These are phyloP conservation scores for Corythornis madagascariensis DNA, from an alignment of 2,113 vertebrate genomes.

Conservation along the genomic window DNA sequence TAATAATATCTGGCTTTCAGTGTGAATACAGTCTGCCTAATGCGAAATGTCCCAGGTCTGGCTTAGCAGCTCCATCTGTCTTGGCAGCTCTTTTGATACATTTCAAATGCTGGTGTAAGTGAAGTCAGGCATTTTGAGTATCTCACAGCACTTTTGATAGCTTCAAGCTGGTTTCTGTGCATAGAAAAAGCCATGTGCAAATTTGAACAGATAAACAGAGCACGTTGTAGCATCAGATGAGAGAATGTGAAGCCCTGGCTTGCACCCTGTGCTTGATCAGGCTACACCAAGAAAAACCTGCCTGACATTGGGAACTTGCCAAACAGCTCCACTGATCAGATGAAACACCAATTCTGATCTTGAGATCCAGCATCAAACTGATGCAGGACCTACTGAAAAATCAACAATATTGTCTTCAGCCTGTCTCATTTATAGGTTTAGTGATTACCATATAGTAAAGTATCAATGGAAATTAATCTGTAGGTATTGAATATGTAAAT, in stretches of 20 bases:
- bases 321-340: not conserved
- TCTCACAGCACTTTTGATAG: not conserved
- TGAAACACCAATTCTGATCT: no score
- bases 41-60: not conserved
- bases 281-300: not conserved
- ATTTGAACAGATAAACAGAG: not conserved
- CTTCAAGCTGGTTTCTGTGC: not conserved
- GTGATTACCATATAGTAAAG: not conserved
- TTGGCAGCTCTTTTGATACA: not conserved
- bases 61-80: not conserved
- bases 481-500: not conserved
- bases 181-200: not conserved
- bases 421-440: not conserved
- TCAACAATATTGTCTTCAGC: not conserved
- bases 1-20: not conserved
- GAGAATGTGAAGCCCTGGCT: not conserved
- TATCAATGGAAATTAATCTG: not conserved
- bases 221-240: not conserved
- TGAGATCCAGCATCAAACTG: not conserved
- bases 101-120: not conserved
- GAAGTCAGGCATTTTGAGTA: not conserved
- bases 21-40: fast-evolving
- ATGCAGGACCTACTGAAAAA: not conserved
- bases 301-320: not conserved
- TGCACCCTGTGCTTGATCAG: not conserved